These are phyloP conservation scores for Solenopsis fugax DNA, from an alignment of 1,140 invertebrate genomes.

Conservation along the genomic window DNA sequence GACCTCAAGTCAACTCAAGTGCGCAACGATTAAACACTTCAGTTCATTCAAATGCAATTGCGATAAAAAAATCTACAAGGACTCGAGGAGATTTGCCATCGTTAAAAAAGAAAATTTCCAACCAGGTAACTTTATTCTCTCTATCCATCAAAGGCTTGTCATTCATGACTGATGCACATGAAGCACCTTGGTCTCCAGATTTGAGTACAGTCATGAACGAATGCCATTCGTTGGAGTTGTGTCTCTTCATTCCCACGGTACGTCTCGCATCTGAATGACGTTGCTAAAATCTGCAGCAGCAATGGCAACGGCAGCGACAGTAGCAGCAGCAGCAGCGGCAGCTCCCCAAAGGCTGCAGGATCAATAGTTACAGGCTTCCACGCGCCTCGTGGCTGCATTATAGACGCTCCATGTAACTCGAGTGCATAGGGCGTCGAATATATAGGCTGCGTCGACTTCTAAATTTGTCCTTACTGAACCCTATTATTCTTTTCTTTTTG, in stretches of 20 bases:
- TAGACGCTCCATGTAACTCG: slow-evolving; percentile 71
- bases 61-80: neutral
- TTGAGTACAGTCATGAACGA: slow-evolving; percentile 57
- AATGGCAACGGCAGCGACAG: neutral
- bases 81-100: neutral
- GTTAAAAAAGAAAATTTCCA: neutral
- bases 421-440: slow-evolving; percentile 63
- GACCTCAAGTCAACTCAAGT: neutral
- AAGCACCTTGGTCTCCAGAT: slow-evolving; percentile 54
- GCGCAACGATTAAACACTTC: neutral
- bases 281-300: slow-evolving; percentile 76
- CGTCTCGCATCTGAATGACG: slow-evolving; percentile 77
- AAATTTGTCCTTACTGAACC: slow-evolving; percentile 22
- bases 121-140: slow-evolving; percentile 9
- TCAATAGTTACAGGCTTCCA: slow-evolving; percentile 74
- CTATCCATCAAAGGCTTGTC: slow-evolving; percentile 14
- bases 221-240: slow-evolving; percentile 70
- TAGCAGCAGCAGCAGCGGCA: slow-evolving; percentile 27
- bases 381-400: slow-evolving; percentile 71
- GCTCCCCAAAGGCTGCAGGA: slow-evolving; percentile 69
- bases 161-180: slow-evolving; percentile 51
- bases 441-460: slow-evolving; percentile 20
- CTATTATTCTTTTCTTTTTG: neutral
- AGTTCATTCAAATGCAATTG: neutral
- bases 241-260: slow-evolving; percentile 81